phyloP scores from a whole-genome alignment of 2,113 vertebrate genomes.

The Oreochromis aureus region DNA sequence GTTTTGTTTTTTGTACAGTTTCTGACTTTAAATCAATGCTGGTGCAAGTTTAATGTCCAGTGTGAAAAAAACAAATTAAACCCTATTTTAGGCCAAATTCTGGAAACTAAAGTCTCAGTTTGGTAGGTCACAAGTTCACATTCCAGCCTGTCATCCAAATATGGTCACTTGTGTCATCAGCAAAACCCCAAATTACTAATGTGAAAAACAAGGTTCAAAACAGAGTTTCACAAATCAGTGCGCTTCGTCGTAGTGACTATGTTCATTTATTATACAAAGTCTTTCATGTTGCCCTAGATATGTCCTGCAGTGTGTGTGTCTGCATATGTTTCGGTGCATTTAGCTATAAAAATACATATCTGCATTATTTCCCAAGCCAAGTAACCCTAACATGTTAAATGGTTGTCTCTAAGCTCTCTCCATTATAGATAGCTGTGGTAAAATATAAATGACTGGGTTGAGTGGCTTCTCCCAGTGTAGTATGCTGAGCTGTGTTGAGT shows the following conservation, averaged over 20 bases:
- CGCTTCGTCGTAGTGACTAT: neutral
- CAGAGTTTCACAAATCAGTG: neutral
- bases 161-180: neutral
- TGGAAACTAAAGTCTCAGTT: neutral
- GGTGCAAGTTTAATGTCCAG: neutral
- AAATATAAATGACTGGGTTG: neutral
- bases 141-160: neutral
- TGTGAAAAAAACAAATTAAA: neutral
- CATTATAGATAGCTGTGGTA: conserved; percentile 3
- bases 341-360: neutral
- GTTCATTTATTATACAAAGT: neutral
- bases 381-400: neutral
- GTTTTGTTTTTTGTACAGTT: neutral
- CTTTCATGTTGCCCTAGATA: neutral
- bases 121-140: neutral
- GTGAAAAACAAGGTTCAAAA: neutral
- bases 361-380: neutral
- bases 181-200: neutral
- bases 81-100: neutral
- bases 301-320: neutral
- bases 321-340: neutral
- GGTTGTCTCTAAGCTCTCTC: neutral
- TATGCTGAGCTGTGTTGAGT: neutral
- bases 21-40: neutral
- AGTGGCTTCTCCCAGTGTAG: neutral